Evolutionary conservation across 2,113 vertebrate genomes (phyloP), one percentile per base, ranked within the genome.

Genomic region (Lepidiolamprologus cunningtoni): DNA sequence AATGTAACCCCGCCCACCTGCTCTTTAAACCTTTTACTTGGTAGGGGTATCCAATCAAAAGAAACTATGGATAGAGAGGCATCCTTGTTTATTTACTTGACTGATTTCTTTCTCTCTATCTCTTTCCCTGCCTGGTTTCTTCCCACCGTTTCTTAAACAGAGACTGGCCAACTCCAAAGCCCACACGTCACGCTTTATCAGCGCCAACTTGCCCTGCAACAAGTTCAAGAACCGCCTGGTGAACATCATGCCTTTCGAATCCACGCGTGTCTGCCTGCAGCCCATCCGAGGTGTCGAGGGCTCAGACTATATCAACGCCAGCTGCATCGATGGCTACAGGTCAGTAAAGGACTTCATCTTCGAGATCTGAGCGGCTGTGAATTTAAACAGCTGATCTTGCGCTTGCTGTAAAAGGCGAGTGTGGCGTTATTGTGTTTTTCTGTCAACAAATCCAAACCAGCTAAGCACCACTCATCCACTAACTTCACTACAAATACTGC

Each of bases 201-300:
- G 98, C 90, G 98, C 98, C 97, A 99, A 99, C 96, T 96, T 99
- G 88, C 98, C 98, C 1, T 99, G 98, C 96, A 99, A 99, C 97
- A 99, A 99, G 94, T 99, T 99, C 94, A 99, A 99, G 97, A 99
- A 99, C 94, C 97, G 98, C 84, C 97, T 99, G 12, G 98, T 99
- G 89, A 99, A 99, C 95, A 99, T 99, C 93, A 98, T 99, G 98
- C 98, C 98, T 4, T 99, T 98, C 1, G 98, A 99, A 95, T 95
- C 98, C 92, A 99, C 98, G 0, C 97, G 98, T 7, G 98, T 99
- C 90, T 98, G 98, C 92, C 97, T 99, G 96, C 98, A 99, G 96
- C 98, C 98, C 86, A 99, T 99, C 95, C 97, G 98, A 2, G 98
- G 98, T 0, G 98, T 99, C 0, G 98, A 99, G 95, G 98, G 98